Evolutionary conservation across 1,140 invertebrate genomes (phyloP).

Genomic region (Aplysia californica): DNA sequence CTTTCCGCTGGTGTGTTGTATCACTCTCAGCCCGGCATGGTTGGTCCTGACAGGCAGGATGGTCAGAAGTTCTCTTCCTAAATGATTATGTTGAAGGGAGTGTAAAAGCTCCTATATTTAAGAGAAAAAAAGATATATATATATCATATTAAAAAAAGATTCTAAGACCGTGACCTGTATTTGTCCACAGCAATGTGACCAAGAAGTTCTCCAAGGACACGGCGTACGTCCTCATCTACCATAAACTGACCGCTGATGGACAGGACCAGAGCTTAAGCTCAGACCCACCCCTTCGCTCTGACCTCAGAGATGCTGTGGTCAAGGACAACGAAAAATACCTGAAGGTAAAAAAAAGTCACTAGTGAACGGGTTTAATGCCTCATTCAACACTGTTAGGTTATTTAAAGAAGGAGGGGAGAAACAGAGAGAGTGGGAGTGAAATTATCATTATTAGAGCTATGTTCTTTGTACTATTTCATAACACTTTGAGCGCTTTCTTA

Average conservation of each 20-base stretch:
- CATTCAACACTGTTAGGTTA: not conserved
- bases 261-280: constrained; percentile 31
- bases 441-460: not conserved
- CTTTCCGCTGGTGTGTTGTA: not conserved
- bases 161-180: not conserved
- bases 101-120: not conserved
- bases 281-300: constrained; percentile 63
- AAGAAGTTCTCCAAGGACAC: constrained; percentile 76
- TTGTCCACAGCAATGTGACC: constrained; percentile 68
- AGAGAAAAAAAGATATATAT: not conserved
- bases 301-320: constrained; percentile 68
- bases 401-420: not conserved
- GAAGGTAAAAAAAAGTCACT: constrained; percentile 46
- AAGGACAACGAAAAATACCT: constrained; percentile 67
- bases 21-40: not conserved
- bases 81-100: too few relatives aligned
- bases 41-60: not conserved
- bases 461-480: too few relatives aligned
- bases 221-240: constrained; percentile 86
- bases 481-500: too few relatives aligned
- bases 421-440: not conserved
- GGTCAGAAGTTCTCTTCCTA: not conserved
- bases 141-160: too few relatives aligned
- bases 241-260: constrained; percentile 48
- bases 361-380: not conserved